These are phyloP conservation scores for Drosophila trapezifrons DNA, from an alignment of 1,140 invertebrate genomes.

Conservation along the genomic window DNA sequence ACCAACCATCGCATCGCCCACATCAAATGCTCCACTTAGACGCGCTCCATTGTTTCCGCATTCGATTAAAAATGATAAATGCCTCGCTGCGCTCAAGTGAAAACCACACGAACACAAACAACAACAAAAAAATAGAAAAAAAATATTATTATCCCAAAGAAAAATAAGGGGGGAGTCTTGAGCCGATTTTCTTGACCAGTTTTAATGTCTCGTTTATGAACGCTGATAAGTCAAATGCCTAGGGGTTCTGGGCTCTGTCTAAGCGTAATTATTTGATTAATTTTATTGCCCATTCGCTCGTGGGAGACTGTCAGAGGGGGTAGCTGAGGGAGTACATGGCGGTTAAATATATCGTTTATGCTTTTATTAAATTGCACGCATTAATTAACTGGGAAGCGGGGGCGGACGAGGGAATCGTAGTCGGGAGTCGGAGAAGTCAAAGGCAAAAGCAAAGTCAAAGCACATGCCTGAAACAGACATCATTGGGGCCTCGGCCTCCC, in stretches of 20 bases:
- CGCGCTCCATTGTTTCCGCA: slow-evolving; percentile 81
- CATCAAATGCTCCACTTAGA: slow-evolving; percentile 75
- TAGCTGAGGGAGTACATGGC: slow-evolving; percentile 4
- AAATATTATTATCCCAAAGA: slow-evolving; percentile 12
- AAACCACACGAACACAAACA: slow-evolving; percentile 41
- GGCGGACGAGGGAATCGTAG: not conserved
- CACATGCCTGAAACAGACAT: slow-evolving; percentile 47
- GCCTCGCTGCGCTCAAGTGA: slow-evolving; percentile 72
- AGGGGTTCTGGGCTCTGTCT: slow-evolving; percentile 33
- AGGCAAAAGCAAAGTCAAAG: slow-evolving; percentile 51
- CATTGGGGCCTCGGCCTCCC: not conserved
- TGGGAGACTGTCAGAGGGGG: slow-evolving; percentile 16
- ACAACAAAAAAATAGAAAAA: slow-evolving; percentile 13
- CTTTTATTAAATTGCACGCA: slow-evolving; percentile 79
- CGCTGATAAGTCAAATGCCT: slow-evolving; percentile 68
- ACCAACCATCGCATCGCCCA: slow-evolving; percentile 43
- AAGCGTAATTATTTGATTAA: slow-evolving; percentile 80
- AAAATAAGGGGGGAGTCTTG: slow-evolving; percentile 22
- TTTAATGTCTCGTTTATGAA: slow-evolving; percentile 78
- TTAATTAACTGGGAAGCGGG: slow-evolving; percentile 67
- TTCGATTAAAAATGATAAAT: slow-evolving; percentile 83
- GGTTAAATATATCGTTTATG: slow-evolving; percentile 79
- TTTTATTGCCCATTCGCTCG: slow-evolving; percentile 69
- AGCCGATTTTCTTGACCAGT: slow-evolving; percentile 63
- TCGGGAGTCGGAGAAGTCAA: slow-evolving; percentile 18